phyloP scores from a whole-genome alignment of 2,113 vertebrate genomes.

The Antechinus flavipes region DNA sequence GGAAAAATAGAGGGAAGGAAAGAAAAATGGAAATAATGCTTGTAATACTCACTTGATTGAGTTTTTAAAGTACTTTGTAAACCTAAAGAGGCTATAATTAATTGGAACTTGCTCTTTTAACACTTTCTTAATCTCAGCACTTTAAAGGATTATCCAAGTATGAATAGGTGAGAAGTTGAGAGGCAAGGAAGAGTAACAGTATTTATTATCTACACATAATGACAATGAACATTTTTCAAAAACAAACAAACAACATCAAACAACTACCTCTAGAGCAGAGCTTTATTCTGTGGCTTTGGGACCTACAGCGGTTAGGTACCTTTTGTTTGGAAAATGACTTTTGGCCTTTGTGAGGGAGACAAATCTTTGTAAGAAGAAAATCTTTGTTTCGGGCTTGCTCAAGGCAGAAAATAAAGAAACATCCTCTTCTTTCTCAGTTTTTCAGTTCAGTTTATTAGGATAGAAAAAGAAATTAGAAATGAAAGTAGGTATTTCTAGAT shows the following conservation, averaged over 20 bases:
- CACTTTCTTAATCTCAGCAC: background rate
- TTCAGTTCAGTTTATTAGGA: background rate
- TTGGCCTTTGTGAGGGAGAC: background rate
- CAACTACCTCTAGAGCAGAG: background rate
- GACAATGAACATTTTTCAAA: background rate
- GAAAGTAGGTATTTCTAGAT: background rate
- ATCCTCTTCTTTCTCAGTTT: background rate
- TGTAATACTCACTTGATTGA: background rate
- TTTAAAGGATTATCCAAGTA: background rate
- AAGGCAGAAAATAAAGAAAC: background rate
- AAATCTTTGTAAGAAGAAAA: background rate
- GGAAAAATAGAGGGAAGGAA: no score
- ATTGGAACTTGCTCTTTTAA: background rate
- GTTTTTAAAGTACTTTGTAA: background rate
- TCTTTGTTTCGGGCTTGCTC: background rate
- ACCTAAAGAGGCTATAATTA: background rate
- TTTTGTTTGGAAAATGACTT: background rate
- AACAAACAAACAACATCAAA: no score
- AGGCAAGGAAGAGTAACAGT: background rate
- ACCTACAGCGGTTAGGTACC: background rate
- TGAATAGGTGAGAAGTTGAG: background rate
- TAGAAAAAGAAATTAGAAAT: background rate
- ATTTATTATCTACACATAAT: background rate
- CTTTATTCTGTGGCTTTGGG: background rate
- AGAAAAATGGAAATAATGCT: background rate